Conservation (phyloP, 2,113 vertebrate genomes). For the Corythaeola cristata region DNA sequence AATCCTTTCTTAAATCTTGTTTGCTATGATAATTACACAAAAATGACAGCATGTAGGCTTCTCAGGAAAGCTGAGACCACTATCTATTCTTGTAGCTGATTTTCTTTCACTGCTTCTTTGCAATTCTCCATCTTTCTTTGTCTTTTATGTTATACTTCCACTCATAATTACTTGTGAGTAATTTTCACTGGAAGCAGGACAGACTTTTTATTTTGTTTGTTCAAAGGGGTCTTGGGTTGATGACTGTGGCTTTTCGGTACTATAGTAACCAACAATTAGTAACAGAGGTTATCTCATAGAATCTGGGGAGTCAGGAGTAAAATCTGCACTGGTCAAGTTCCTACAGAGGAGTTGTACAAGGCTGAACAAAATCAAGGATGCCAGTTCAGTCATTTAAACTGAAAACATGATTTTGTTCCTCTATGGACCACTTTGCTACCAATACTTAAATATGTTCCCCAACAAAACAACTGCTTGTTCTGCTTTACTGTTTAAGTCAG, state of each 20-base stretch:
- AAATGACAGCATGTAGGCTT: neutral
- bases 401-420: neutral
- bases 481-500: neutral
- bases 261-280: neutral
- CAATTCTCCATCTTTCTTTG: neutral
- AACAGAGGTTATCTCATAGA: neutral
- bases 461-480: neutral
- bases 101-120: neutral
- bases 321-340: neutral
- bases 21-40: constrained; percentile 12
- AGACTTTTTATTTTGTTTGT: neutral
- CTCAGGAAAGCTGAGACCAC: neutral
- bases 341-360: fast-evolving
- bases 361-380: neutral
- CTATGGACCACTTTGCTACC: neutral
- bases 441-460: neutral
- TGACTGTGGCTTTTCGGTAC: neutral
- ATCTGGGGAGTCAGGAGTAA: neutral
- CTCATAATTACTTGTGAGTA: neutral
- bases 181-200: neutral
- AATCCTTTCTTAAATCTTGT: neutral
- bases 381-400: neutral
- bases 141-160: neutral
- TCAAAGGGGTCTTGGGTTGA: neutral
- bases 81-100: neutral